Percentiles rank a stretch among this genome's conserved stretches.
These are phyloP conservation scores for Scaptodrosophila lebanonensis DNA, from an alignment of 1,140 invertebrate species.

Conservation along the genomic window DNA sequence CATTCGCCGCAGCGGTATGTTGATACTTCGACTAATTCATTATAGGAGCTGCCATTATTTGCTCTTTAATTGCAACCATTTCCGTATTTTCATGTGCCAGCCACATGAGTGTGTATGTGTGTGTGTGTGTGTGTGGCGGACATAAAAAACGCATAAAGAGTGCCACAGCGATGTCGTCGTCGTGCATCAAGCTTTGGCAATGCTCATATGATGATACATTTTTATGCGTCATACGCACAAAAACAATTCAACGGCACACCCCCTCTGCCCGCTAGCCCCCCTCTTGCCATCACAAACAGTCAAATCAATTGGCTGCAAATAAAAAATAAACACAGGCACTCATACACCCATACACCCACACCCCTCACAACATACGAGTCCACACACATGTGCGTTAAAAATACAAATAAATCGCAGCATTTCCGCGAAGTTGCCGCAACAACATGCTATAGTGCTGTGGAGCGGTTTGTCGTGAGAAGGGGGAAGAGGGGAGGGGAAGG, in stretches of 20 bases:
- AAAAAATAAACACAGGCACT: conserved; percentile 42
- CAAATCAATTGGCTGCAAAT: conserved; percentile 68
- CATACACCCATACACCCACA: conserved; percentile 8
- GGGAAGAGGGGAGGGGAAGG: too few relatives aligned
- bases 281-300: conserved; percentile 28
- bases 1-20: too few relatives aligned
- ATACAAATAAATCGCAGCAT: conserved; percentile 70
- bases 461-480: too few relatives aligned
- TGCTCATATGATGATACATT: conserved; percentile 48
- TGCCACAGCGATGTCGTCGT: conserved; percentile 36
- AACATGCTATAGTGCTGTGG: too few relatives aligned
- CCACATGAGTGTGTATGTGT: not conserved
- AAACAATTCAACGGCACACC: conserved; percentile 39
- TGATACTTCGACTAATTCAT: conserved; percentile 28
- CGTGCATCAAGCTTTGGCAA: conserved; percentile 23
- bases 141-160: conserved; percentile 60
- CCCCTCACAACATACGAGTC: conserved; percentile 14
- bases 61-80: conserved; percentile 63
- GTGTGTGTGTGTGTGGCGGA: conserved; percentile 17
- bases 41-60: conserved; percentile 57
- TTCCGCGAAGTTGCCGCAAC: conserved; percentile 67
- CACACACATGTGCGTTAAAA: conserved; percentile 62
- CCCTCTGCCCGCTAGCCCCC: not conserved
- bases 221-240: conserved; percentile 53
- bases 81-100: conserved; percentile 36